A percentile compares a stretch with the other conserved stretches of the same genome.
Evolutionary conservation across 2,797 vertebrate species (phyloP).

Genomic region (Neosilurus mollespiculum): DNA sequence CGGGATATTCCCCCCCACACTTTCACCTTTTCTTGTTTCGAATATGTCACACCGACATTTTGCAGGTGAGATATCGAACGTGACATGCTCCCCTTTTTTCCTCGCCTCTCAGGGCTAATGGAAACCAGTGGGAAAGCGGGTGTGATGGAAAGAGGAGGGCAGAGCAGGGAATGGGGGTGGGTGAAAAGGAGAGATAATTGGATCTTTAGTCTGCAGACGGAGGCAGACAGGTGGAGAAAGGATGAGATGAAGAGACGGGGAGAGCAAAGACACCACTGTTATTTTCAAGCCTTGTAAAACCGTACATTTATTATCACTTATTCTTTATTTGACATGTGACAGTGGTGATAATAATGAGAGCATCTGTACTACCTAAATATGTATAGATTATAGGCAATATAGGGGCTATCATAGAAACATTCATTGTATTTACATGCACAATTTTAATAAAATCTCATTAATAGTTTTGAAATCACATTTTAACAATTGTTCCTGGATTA

Average conservation of each 20-base stretch:
- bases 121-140: slow-evolving; percentile 47
- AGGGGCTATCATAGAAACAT: not conserved
- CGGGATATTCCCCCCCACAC: not conserved
- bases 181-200: slow-evolving; percentile 56
- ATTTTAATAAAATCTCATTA: not conserved
- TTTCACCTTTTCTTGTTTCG: not conserved
- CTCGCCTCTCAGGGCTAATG: slow-evolving; percentile 36
- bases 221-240: slow-evolving; percentile 45
- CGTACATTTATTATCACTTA: not conserved
- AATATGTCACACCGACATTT: slow-evolving; percentile 44
- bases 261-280: not conserved
- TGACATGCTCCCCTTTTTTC: slow-evolving; percentile 15
- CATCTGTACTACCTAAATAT: too few species aligned
- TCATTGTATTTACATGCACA: not conserved
- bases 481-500: not conserved
- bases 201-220: slow-evolving; percentile 55
- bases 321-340: not conserved
- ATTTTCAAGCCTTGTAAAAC: slow-evolving; percentile 7
- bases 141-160: slow-evolving; percentile 45
- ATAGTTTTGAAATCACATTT: too few species aligned
- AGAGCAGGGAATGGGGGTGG: slow-evolving; percentile 40
- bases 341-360: not conserved
- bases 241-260: slow-evolving; percentile 12
- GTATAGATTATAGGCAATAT: not conserved
- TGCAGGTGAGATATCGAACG: slow-evolving; percentile 37